Conservation (phyloP, 2,113 vertebrate genomes). For the Falco punctatus region DNA sequence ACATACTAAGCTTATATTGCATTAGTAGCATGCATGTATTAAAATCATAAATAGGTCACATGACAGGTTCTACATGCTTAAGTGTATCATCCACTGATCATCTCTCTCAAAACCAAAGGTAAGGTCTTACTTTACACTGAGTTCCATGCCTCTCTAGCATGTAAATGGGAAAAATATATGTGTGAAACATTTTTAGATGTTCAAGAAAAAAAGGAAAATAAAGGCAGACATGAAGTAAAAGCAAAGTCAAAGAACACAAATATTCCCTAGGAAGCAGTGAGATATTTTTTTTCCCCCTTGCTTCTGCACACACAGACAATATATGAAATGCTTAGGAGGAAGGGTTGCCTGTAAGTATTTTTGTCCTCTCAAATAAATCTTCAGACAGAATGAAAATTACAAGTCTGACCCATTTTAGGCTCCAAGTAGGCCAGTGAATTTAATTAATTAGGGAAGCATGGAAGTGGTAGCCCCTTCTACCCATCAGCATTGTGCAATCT, state of each 20-base stretch:
- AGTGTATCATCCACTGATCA: neutral
- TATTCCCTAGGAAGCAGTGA: neutral
- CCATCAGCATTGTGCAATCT: neutral
- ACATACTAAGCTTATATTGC: neutral
- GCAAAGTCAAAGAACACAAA: neutral
- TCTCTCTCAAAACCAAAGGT: neutral
- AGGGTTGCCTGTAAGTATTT: neutral
- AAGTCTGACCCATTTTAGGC: neutral
- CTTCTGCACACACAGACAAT: neutral
- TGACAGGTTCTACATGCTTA: neutral
- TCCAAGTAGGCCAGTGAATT: neutral
- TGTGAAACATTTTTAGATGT: neutral
- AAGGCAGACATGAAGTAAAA: neutral
- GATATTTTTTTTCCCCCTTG: neutral
- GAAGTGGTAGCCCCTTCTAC: neutral
- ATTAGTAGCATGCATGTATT: neutral
- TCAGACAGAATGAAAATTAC: neutral
- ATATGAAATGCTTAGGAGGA: neutral
- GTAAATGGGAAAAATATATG: neutral
- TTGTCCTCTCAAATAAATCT: neutral
- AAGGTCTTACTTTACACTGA: neutral
- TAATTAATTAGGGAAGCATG: neutral
- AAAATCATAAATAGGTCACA: neutral
- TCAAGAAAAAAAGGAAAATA: neutral
- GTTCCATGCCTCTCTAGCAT: neutral